A percentile compares a stretch with the other conserved stretches of the same genome.
Evolutionary conservation across 2,113 vertebrate species (phyloP).

Genomic region (Daphoenositta chrysoptera): DNA sequence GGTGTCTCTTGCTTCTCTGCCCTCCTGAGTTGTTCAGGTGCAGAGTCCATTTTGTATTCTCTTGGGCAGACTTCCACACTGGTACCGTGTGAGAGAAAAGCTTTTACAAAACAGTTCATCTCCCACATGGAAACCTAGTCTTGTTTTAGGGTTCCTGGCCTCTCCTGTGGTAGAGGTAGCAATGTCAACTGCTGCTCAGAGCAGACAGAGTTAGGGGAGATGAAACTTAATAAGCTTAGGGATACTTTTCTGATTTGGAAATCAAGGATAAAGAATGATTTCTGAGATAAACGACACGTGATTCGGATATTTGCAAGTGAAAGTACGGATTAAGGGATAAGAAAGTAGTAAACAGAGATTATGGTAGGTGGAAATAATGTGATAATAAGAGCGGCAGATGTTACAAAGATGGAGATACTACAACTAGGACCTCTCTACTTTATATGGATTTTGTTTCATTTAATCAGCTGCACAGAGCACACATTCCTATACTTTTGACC

Average conservation of each 20-base stretch:
- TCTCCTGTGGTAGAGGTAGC: not conserved
- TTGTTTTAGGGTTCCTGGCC: not conserved
- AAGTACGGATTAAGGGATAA: conserved; percentile 6
- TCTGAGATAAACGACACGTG: not conserved
- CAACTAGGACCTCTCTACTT: not conserved
- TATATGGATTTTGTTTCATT: not conserved
- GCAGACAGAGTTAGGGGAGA: not conserved
- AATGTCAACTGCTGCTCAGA: not conserved
- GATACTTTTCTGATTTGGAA: not conserved
- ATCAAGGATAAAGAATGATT: not conserved
- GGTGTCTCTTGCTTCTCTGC: not conserved
- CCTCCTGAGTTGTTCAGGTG: not conserved
- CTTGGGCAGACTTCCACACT: not conserved
- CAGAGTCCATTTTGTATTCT: not conserved
- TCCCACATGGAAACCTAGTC: not conserved
- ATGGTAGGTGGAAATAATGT: not conserved
- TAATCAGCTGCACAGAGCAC: not conserved
- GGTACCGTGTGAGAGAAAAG: not conserved
- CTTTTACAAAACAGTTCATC: not conserved
- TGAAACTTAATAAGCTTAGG: not conserved
- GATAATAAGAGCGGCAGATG: not conserved
- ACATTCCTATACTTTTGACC: not conserved
- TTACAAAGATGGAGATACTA: not conserved
- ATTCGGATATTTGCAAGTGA: not conserved
- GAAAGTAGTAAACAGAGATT: not conserved